phyloP scores from a whole-genome alignment of 2,797 vertebrate genomes.

The Uromys caudimaculatus region DNA sequence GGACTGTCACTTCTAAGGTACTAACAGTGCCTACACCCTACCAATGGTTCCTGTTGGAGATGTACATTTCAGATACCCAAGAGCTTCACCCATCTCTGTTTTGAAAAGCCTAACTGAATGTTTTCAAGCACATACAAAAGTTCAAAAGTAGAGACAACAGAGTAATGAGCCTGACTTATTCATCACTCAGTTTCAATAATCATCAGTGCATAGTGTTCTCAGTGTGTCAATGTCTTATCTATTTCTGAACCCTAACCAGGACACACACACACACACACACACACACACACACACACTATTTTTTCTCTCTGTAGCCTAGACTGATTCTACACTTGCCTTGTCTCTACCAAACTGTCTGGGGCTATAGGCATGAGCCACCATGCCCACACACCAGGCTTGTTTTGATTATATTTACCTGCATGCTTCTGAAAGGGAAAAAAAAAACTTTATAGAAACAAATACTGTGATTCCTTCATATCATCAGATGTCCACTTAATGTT shows the following conservation, averaged over 20 bases:
- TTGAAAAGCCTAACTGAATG: not conserved
- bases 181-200: not conserved
- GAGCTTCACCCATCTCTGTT: not conserved
- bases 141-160: not conserved
- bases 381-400: not conserved
- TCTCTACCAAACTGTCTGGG: not conserved
- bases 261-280: not conserved
- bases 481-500: slow-evolving; percentile 16
- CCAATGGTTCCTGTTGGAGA: not conserved
- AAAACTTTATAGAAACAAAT: not conserved
- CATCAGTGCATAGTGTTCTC: not conserved
- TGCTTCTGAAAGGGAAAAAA: slow-evolving; percentile 46
- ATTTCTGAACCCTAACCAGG: not conserved
- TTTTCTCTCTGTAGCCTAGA: too few species aligned
- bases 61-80: not conserved
- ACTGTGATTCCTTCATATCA: slow-evolving; percentile 15
- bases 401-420: not conserved
- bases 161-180: not conserved
- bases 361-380: not conserved
- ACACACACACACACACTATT: too few species aligned
- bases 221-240: not conserved
- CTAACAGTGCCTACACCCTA: not conserved
- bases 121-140: not conserved
- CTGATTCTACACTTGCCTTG: too few species aligned
- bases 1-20: not conserved